Evolutionary conservation across 2,888 invertebrate species (phyloP), one percentile per base, ranked within the genome.

Genomic region (Euclidia mi): DNA sequence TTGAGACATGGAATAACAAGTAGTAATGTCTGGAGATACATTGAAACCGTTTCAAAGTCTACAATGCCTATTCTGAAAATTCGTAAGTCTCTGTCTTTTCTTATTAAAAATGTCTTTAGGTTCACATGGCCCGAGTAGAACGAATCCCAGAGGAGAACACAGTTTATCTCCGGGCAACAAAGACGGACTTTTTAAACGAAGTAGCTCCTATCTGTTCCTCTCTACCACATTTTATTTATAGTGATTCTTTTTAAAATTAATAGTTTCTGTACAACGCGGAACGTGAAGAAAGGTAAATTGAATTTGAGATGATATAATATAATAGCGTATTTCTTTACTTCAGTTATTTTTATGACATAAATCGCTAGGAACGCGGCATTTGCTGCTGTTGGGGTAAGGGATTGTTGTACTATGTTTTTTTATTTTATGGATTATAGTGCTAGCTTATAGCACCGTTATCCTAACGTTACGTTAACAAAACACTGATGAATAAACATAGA

Each of bases 111-210:
- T 72, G 70, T 77, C 76, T 65, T 71, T 57, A 65, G 65, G 66
- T 58, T 71, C 55, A 50, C 65, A 65, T 65, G 49, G 65, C 50
- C 62, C 62, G 59, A 62, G 50, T 45, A 53, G 65, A 71, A 73
- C 76, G 75, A 76, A 78, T 79, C 80, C 74, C 76, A 17, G 4
- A 70, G 74, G 75, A 72, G 61, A 62, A 56, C 65, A 65, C 73
- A 71, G 71, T 81, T 76, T 79, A 77, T 84, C 75, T 79, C 69
- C 55, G 67, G 58, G 65, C 71, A 80, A 81, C 74, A 79, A 78
- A 76, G 75, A 72, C 28, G 47, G 59, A 68, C 46, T 71, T 71
- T 76, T 76, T 76, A 71, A 76, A 71, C 74, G 67, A 62, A 69
- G 56, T 57, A 62, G 64, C 68, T 68, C 60, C 62, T 68, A 68